These are phyloP conservation scores for Agrilus planipennis DNA, from an alignment of 1,140 invertebrate genomes.

Conservation along the genomic window DNA sequence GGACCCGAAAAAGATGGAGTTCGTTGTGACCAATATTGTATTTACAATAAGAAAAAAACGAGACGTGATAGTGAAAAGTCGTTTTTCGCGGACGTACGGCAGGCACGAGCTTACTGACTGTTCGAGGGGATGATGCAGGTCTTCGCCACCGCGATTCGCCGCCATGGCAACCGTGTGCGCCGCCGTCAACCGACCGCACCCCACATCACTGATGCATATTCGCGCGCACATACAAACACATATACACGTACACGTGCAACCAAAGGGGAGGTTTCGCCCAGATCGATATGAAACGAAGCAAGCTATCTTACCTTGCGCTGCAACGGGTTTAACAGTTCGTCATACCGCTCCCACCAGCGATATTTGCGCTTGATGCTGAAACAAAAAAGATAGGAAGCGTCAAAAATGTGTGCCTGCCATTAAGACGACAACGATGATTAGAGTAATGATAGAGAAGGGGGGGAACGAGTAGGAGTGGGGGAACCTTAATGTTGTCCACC, in stretches of 20 bases:
- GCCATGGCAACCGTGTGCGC: constrained; percentile 19
- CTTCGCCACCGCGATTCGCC: constrained; percentile 24
- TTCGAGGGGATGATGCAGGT: constrained; percentile 25
- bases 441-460: too few relatives aligned
- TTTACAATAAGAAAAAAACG: neutral
- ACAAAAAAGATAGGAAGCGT: too few relatives aligned
- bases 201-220: constrained; percentile 37
- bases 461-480: too few relatives aligned
- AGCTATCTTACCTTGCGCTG: constrained; percentile 5
- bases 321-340: constrained; percentile 3
- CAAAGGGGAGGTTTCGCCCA: too few relatives aligned
- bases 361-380: too few relatives aligned
- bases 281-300: too few relatives aligned
- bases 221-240: too few relatives aligned
- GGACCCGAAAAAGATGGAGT: constrained; percentile 14
- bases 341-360: too few relatives aligned
- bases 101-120: constrained; percentile 25
- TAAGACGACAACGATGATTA: too few relatives aligned
- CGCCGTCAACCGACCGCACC: constrained; percentile 19
- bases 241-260: too few relatives aligned
- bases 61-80: neutral
- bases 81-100: neutral
- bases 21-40: neutral
- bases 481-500: too few relatives aligned
- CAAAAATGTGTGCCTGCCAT: too few relatives aligned